These are phyloP conservation scores for Gulo gulo DNA, from an alignment of 2,113 vertebrate genomes.

Conservation along the genomic window DNA sequence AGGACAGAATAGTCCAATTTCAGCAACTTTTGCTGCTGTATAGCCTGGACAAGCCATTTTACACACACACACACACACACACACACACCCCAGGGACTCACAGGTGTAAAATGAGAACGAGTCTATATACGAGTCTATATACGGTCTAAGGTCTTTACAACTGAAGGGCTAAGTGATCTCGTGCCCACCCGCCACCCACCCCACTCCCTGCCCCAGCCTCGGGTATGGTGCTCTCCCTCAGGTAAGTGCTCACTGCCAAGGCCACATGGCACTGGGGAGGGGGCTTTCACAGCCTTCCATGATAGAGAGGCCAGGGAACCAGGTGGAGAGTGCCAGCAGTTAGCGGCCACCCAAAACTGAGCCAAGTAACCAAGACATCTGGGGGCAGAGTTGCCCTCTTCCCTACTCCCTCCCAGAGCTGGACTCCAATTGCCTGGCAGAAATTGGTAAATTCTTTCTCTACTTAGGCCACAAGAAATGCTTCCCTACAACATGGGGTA, in stretches of 20 bases:
- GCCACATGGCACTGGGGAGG: not conserved
- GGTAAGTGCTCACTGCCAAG: not conserved
- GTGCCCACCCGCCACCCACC: not conserved
- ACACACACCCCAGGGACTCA: not conserved
- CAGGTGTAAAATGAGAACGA: not conserved
- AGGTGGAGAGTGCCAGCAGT: not conserved
- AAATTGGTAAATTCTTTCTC: constrained; percentile 45
- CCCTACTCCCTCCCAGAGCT: not conserved
- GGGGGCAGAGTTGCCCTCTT: not conserved
- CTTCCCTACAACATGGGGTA: not conserved
- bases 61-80: too few species aligned
- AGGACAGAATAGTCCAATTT: not conserved
- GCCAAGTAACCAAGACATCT: not conserved
- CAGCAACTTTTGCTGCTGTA: not conserved
- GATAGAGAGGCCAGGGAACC: not conserved
- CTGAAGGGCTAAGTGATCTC: not conserved
- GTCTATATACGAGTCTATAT: not conserved
- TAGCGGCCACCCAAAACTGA: not conserved
- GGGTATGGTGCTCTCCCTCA: not conserved
- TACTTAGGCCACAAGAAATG: constrained; percentile 23
- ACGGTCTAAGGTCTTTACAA: not conserved
- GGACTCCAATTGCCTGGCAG: constrained; percentile 33
- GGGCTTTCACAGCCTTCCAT: not conserved
- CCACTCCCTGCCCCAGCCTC: not conserved
- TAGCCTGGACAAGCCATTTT: not conserved